These are phyloP conservation scores for Sorex maritimensis DNA, from an alignment of 2,797 vertebrate genomes.

Conservation along the genomic window DNA sequence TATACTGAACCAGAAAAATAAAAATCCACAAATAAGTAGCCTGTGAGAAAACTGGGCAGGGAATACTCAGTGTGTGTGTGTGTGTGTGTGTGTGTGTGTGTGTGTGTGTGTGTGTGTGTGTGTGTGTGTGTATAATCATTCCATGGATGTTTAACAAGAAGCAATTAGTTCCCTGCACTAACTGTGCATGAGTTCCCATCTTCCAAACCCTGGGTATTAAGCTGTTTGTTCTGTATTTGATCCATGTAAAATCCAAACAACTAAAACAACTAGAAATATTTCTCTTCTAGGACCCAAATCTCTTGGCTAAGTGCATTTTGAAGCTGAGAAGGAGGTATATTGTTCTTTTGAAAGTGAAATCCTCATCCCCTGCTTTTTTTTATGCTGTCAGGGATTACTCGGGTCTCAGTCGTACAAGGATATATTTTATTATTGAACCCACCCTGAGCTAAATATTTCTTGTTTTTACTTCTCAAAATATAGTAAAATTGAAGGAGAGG, in stretches of 20 bases:
- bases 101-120: too few relatives aligned
- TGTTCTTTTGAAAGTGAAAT: not conserved
- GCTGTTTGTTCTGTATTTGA: not conserved
- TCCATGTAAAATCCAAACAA: not conserved
- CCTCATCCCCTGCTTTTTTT: too few relatives aligned
- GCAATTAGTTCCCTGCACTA: too few relatives aligned
- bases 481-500: not conserved
- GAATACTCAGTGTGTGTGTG: not conserved
- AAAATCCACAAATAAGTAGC: not conserved
- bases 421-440: too few relatives aligned
- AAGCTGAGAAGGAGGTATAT: not conserved
- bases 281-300: not conserved
- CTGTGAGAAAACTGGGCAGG: not conserved
- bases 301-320: not conserved
- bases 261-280: not conserved
- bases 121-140: not conserved
- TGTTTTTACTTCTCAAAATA: constrained; percentile 27
- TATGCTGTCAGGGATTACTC: too few relatives aligned
- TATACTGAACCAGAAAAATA: not conserved
- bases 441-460: not conserved
- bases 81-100: too few relatives aligned
- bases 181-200: not conserved
- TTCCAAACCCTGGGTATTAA: not conserved
- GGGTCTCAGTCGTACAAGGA: too few relatives aligned
- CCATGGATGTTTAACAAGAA: not conserved